Conservation (phyloP, 1,140 invertebrate genomes). For the Drosophila murphyi region DNA sequence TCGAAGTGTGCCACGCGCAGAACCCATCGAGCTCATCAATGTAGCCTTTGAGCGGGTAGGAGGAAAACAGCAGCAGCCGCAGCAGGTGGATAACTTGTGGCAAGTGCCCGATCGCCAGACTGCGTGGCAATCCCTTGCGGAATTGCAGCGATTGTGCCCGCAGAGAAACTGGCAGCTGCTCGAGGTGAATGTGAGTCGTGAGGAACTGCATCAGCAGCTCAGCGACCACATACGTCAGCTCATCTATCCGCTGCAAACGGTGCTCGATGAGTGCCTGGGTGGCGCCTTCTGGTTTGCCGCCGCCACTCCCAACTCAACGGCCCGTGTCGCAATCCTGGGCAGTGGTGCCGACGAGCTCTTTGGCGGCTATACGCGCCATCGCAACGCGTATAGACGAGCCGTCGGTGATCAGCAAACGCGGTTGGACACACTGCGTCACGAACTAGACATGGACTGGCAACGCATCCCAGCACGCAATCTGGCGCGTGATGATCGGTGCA, state of each 20-base stretch:
- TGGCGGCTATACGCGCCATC: constrained; percentile 96
- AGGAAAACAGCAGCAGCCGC: neutral
- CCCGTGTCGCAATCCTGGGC: constrained; percentile 85
- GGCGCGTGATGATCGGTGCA: constrained; percentile 96
- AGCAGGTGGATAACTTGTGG: constrained; percentile 33
- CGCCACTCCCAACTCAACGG: constrained; percentile 87
- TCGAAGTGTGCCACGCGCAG: constrained; percentile 88
- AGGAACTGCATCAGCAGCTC: constrained; percentile 88
- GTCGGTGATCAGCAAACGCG: constrained; percentile 85
- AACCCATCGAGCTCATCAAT: constrained; percentile 97
- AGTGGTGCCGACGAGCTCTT: constrained; percentile 99
- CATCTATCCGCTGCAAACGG: constrained; percentile 92
- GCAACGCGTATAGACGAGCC: constrained; percentile 87
- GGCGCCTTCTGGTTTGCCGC: constrained; percentile 98
- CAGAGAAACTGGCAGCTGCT: constrained; percentile 87
- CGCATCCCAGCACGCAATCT: constrained; percentile 96
- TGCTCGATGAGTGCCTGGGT: constrained; percentile 98
- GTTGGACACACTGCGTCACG: constrained; percentile 86
- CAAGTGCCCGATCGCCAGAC: constrained; percentile 92
- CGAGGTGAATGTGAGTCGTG: constrained; percentile 90
- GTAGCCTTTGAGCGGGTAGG: constrained; percentile 93
- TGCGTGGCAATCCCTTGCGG: constrained; percentile 89
- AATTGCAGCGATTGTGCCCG: constrained; percentile 90
- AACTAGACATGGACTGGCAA: constrained; percentile 91
- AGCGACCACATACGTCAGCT: constrained; percentile 89